phyloP scores from a whole-genome alignment of 2,113 vertebrate genomes.

The Notarius quadriscutis region DNA sequence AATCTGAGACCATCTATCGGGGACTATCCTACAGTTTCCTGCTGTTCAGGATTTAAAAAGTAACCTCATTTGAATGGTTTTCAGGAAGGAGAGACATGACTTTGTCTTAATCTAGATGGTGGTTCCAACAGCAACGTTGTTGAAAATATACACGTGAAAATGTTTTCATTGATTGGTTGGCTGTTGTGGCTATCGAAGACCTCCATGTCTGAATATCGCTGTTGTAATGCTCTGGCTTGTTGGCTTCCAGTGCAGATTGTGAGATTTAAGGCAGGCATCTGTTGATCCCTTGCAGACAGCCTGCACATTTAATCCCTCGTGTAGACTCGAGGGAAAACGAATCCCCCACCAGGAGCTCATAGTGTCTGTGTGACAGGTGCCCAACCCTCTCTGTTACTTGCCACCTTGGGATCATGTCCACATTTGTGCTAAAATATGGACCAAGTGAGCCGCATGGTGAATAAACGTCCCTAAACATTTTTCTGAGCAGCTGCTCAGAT shows the following conservation, averaged over 20 bases:
- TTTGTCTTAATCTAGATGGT: neutral
- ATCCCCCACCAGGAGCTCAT: conserved; percentile 43
- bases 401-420: conserved; percentile 21
- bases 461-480: neutral
- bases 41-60: neutral
- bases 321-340: conserved; percentile 30
- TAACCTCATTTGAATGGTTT: neutral
- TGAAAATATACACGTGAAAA: neutral
- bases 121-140: neutral
- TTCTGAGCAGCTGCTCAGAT: conserved; percentile 1
- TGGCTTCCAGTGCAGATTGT: conserved; percentile 46
- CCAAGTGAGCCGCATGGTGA: neutral
- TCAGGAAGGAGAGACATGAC: neutral
- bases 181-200: neutral
- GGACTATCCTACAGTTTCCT: neutral
- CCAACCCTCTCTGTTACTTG: conserved; percentile 28
- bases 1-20: too few relatives aligned
- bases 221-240: conserved; percentile 25
- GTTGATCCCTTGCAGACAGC: conserved; percentile 49
- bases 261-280: conserved; percentile 58
- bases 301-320: conserved; percentile 55
- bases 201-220: neutral
- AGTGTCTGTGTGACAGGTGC: conserved; percentile 53
- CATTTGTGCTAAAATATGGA: neutral
- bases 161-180: neutral